phyloP scores from a whole-genome alignment of 1,140 invertebrate genomes.

The Trypoxylus dichotomus region DNA sequence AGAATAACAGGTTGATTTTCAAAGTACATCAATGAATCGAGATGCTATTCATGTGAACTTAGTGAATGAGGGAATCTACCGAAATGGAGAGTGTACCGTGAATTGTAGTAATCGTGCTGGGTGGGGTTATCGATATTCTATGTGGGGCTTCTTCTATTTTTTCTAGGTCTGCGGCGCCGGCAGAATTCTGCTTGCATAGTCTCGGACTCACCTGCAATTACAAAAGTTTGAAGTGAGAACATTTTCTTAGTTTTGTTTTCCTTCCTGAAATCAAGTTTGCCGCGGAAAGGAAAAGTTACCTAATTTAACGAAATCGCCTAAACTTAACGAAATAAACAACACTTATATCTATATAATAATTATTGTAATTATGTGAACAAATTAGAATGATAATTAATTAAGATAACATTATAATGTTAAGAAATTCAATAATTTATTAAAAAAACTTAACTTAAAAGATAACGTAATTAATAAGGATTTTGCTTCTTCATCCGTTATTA shows the following conservation, averaged over 20 bases:
- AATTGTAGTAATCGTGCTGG: constrained; percentile 35
- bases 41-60: constrained; percentile 11
- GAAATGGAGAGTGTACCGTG: constrained; percentile 50
- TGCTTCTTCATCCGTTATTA: too few species aligned
- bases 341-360: too few species aligned
- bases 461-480: too few species aligned
- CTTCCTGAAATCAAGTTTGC: background rate
- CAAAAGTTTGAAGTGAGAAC: background rate
- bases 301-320: too few species aligned
- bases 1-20: background rate
- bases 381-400: too few species aligned
- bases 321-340: too few species aligned
- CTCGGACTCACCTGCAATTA: constrained; percentile 49
- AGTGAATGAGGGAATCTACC: constrained; percentile 49
- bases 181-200: constrained; percentile 71
- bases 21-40: background rate
- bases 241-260: too few species aligned
- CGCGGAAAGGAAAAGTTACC: too few species aligned
- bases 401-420: too few species aligned
- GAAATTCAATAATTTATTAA: too few species aligned
- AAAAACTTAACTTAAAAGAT: too few species aligned
- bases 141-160: constrained; percentile 67
- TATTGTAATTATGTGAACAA: too few species aligned
- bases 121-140: background rate
- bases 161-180: constrained; percentile 70